Evolutionary conservation across 2,888 invertebrate genomes (phyloP).

Genomic region (Troides oblongomaculatus): DNA sequence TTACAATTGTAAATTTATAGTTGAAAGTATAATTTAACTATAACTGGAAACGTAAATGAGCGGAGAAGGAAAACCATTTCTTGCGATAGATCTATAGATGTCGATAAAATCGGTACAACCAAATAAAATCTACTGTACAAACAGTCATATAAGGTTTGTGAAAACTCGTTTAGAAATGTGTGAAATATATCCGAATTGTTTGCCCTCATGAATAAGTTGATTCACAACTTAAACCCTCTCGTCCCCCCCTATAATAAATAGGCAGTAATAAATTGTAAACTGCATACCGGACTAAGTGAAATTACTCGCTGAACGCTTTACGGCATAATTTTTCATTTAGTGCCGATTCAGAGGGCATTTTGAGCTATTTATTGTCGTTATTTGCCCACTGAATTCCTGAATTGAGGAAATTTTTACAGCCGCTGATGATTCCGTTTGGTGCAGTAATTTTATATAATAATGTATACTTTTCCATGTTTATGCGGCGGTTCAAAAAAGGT

Average conservation of each 20-base stretch:
- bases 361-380: slow-evolving; percentile 26
- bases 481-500: no score
- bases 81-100: no score
- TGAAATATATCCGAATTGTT: not conserved
- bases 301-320: slow-evolving; percentile 27
- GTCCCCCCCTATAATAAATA: slow-evolving; percentile 13
- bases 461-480: no score
- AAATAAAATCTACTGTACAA: no score
- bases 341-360: slow-evolving; percentile 25
- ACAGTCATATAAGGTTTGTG: no score
- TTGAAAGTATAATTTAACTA: no score
- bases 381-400: slow-evolving; percentile 22
- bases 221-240: slow-evolving; percentile 2
- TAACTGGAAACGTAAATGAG: no score
- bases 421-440: not conserved
- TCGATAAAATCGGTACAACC: no score
- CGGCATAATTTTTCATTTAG: slow-evolving; percentile 30
- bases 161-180: no score
- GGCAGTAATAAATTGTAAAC: slow-evolving; percentile 27
- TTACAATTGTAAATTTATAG: no score
- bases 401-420: slow-evolving; percentile 19
- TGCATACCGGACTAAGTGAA: slow-evolving; percentile 28
- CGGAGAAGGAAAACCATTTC: no score
- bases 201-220: slow-evolving; percentile 5
- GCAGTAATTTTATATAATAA: not conserved